Base-by-base conservation (phyloP, 35 echinoderm and acorn worm genomes). In the Diadema setosum region DNA sequence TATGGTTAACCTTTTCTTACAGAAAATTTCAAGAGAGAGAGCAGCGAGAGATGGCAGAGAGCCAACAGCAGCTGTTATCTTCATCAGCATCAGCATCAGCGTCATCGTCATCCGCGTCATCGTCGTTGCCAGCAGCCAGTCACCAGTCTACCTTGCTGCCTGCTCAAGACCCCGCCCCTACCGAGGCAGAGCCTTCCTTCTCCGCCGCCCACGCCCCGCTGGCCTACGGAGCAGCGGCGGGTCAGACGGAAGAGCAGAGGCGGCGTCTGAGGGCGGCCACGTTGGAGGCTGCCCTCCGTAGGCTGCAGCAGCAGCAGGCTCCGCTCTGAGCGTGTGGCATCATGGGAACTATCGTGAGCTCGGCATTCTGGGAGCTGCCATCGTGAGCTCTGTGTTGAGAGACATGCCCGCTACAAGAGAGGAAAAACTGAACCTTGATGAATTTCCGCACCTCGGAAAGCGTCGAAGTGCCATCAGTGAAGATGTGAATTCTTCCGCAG, bases 21-120 rank as follows among this genome's bases (percentile, higher is more conserved):
- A 90, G 88, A 33, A 82, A 81, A 90, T 90, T 84, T 29, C 88
- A 90, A 90, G 80, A 63, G 0, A 64, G 34, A 35, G 80, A 90
- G 64, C 81, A 73, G 46, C 64, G 61, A 75, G 61, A 87, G 34
- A 74, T 48, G 31, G 16, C 85, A 36, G 21, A 31, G 3, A 69
- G 31, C 14, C 40, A 34, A 23, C 78, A 33, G 9, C 61, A 26
- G 21, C 15, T 24, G 20, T 17, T 5, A 35, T 56, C 31, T 26
- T 29, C 4, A 15, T 60, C 35, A 36, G 64, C 46, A 30, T 69
- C 85, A 76, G 35, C 85, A 73, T 35, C 70, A 18, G 18, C 70
- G 21, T 70, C 88, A 41, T 48, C 21, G 3, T 45, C 48, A 33
- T 45, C 25, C 24, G 27, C 55, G 14, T n/a, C 76, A 82, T 24